phyloP scores from a whole-genome alignment of 2,888 invertebrate species.

The Allolobophora icterica region DNA sequence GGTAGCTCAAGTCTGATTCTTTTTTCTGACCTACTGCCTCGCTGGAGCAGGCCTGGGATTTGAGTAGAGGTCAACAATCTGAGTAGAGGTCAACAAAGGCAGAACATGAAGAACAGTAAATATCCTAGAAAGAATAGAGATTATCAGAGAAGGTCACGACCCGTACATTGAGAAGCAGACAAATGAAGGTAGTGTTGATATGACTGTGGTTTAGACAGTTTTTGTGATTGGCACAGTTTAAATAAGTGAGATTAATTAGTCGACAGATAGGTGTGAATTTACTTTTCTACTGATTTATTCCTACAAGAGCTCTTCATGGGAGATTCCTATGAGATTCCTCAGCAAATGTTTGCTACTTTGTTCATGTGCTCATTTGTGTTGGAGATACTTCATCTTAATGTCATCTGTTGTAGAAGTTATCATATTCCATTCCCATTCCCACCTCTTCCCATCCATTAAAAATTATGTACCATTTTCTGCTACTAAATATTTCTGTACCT shows the following conservation, averaged over 20 bases:
- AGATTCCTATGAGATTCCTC: background rate
- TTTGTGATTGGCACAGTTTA: background rate
- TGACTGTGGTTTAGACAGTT: background rate
- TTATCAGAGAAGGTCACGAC: background rate
- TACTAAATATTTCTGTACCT: background rate
- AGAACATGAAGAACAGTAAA: background rate
- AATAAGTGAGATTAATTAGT: background rate
- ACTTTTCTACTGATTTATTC: background rate
- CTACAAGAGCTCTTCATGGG: background rate
- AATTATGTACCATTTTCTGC: background rate
- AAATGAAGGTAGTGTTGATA: background rate
- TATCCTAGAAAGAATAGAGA: background rate
- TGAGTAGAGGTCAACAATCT: background rate
- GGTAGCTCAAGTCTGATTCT: background rate
- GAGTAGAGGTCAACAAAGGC: background rate
- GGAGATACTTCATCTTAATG: background rate
- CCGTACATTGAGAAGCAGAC: background rate
- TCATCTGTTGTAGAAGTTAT: background rate
- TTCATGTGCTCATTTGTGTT: too few species aligned
- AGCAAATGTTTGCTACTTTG: background rate
- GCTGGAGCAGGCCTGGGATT: background rate
- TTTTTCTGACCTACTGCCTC: background rate
- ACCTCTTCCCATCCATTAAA: background rate
- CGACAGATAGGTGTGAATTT: background rate
- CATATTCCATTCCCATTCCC: background rate